Conservation (phyloP, 2,113 vertebrate genomes). For the Pluvianellus socialis region DNA sequence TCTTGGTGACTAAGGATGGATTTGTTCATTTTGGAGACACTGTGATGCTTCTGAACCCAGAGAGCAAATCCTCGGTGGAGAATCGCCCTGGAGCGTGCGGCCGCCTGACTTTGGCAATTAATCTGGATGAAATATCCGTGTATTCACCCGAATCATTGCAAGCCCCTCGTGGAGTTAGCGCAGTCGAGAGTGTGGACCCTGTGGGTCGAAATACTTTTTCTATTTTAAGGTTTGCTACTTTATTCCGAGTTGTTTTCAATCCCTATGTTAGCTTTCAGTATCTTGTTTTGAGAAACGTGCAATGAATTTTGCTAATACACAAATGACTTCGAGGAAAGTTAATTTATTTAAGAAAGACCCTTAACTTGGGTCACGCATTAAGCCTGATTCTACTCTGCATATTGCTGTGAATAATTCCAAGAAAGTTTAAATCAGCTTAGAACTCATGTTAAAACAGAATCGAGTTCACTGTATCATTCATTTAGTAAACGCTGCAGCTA, state of each 20-base stretch:
- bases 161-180: slow-evolving; percentile 76
- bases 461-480: background rate
- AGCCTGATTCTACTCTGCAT: background rate
- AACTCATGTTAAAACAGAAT: background rate
- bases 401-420: background rate
- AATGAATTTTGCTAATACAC: background rate
- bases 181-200: slow-evolving; percentile 26
- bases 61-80: background rate
- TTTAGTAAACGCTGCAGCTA: background rate
- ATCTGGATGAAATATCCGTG: slow-evolving; percentile 67
- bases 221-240: slow-evolving; percentile 78
- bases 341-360: background rate
- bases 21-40: slow-evolving; percentile 83
- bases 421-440: background rate
- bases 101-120: slow-evolving; percentile 72
- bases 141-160: background rate
- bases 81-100: background rate
- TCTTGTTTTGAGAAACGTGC: background rate
- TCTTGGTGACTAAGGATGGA: slow-evolving; percentile 80
- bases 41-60: slow-evolving; percentile 82
- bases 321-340: background rate
- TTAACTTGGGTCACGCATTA: background rate
- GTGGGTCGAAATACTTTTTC: slow-evolving; percentile 80
- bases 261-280: background rate
- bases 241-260: background rate